Percentiles rank a stretch among this genome's conserved stretches.
Evolutionary conservation across 2,113 vertebrate genomes (phyloP).

Genomic region (Theristicus caerulescens): DNA sequence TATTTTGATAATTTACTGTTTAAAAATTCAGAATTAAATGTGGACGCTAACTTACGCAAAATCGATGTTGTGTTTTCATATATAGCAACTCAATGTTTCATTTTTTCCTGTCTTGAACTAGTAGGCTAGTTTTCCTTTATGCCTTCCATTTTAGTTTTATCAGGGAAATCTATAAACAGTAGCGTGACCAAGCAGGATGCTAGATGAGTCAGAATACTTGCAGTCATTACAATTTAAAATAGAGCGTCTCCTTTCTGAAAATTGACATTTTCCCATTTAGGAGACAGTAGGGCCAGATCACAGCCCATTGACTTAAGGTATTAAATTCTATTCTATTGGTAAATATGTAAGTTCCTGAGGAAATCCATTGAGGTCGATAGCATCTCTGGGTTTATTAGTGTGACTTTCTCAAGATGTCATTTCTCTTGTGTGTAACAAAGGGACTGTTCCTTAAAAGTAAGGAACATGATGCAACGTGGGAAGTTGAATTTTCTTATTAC

Average conservation of each 20-base stretch:
- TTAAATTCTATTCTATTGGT: not conserved
- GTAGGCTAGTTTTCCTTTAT: not conserved
- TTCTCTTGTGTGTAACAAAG: not conserved
- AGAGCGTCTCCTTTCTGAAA: not conserved
- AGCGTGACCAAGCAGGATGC: too few relatives aligned
- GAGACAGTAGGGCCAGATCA: not conserved
- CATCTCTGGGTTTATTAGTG: not conserved
- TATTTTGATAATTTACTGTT: not conserved
- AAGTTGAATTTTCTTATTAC: not conserved
- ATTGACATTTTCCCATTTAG: not conserved
- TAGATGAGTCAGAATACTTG: accelerated
- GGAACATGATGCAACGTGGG: not conserved
- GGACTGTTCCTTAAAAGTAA: not conserved
- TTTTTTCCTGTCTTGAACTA: not conserved
- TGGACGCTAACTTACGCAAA: not conserved
- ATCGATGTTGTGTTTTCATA: accelerated
- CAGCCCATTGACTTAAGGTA: not conserved
- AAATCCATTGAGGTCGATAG: not conserved
- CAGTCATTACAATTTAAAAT: not conserved
- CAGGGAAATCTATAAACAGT: too few relatives aligned
- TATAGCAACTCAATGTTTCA: not conserved
- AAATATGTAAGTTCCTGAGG: not conserved
- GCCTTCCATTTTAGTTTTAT: not conserved
- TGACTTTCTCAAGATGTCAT: not conserved
- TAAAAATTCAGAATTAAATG: not conserved